These are phyloP conservation scores for Galago senegalensis DNA, from an alignment of 2,797 vertebrate species.

Conservation along the genomic window DNA sequence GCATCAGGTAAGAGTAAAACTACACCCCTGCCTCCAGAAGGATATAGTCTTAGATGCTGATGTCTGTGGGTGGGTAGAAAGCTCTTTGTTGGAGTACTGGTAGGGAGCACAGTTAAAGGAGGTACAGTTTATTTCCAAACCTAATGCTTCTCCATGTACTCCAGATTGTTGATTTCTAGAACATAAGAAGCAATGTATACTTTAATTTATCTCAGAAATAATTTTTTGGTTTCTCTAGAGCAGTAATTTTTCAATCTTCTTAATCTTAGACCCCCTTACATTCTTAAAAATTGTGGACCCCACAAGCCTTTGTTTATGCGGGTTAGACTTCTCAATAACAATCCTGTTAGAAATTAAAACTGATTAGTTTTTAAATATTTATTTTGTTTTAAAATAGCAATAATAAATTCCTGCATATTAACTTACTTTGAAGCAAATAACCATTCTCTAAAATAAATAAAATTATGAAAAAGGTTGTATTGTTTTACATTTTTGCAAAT, in stretches of 20 bases:
- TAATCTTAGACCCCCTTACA: neutral
- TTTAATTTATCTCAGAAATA: constrained; percentile 46
- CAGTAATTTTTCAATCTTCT: constrained; percentile 38
- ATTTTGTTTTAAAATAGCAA: constrained; percentile 47
- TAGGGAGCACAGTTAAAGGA: constrained; percentile 5
- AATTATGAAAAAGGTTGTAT: neutral
- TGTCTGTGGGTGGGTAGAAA: neutral
- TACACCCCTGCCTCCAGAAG: constrained; percentile 56
- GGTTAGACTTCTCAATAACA: neutral
- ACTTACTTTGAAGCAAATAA: constrained; percentile 54
- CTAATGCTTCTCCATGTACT: neutral
- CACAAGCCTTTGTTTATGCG: constrained; percentile 11
- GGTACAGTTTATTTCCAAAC: neutral
- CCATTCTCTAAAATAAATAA: neutral
- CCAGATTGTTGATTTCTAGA: constrained; percentile 13
- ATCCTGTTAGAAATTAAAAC: constrained; percentile 57
- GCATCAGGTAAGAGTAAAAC: constrained; percentile 71
- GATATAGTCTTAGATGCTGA: constrained; percentile 17
- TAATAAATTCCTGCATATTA: neutral
- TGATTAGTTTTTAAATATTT: neutral
- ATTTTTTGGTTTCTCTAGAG: constrained; percentile 31
- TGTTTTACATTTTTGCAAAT: constrained; percentile 52
- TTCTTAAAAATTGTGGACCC: neutral
- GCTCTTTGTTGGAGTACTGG: constrained; percentile 3
- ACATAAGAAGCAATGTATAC: neutral